Percentiles rank a stretch among this genome's conserved stretches.
Evolutionary conservation across 2,888 invertebrate species (phyloP).

Genomic region (Catocala fraxini): DNA sequence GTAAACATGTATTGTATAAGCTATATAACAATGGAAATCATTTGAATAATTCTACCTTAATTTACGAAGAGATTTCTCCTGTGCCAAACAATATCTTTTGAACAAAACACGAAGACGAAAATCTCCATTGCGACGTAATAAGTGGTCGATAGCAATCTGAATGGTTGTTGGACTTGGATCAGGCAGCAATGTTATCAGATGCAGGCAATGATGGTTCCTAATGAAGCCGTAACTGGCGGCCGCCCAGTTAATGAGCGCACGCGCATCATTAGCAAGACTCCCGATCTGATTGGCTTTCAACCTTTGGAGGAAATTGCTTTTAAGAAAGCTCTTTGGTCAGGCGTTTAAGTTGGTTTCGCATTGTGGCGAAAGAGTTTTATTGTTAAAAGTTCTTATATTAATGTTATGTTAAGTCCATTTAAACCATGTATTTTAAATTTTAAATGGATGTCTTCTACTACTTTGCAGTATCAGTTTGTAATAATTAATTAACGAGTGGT

Average conservation of each 20-base stretch:
- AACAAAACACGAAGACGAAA: slow-evolving; percentile 21
- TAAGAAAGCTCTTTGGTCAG: slow-evolving; percentile 12
- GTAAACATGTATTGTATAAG: slow-evolving; percentile 31
- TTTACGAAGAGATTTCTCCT: slow-evolving; percentile 2
- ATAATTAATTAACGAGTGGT: too few relatives aligned
- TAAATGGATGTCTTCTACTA: too few relatives aligned
- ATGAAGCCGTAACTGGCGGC: slow-evolving; percentile 61
- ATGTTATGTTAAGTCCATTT: too few relatives aligned
- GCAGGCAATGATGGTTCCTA: slow-evolving; percentile 52
- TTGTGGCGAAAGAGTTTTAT: too few relatives aligned
- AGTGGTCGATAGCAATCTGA: slow-evolving; percentile 39
- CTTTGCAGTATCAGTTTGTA: too few relatives aligned
- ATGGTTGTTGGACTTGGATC: slow-evolving; percentile 43
- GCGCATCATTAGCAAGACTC: slow-evolving; percentile 54
- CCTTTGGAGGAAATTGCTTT: slow-evolving; percentile 36
- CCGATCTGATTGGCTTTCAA: slow-evolving; percentile 50
- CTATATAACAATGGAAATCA: slow-evolving; percentile 34
- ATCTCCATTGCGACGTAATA: slow-evolving; percentile 29
- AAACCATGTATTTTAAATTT: too few relatives aligned
- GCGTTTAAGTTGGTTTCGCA: too few relatives aligned
- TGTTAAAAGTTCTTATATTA: too few relatives aligned
- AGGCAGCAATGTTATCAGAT: slow-evolving; percentile 53
- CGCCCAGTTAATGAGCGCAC: slow-evolving; percentile 59
- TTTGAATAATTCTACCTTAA: slow-evolving; percentile 28
- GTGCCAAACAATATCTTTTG: neutral